phyloP scores from a whole-genome alignment of 2,888 invertebrate genomes.

The Clitarchus hookeri region DNA sequence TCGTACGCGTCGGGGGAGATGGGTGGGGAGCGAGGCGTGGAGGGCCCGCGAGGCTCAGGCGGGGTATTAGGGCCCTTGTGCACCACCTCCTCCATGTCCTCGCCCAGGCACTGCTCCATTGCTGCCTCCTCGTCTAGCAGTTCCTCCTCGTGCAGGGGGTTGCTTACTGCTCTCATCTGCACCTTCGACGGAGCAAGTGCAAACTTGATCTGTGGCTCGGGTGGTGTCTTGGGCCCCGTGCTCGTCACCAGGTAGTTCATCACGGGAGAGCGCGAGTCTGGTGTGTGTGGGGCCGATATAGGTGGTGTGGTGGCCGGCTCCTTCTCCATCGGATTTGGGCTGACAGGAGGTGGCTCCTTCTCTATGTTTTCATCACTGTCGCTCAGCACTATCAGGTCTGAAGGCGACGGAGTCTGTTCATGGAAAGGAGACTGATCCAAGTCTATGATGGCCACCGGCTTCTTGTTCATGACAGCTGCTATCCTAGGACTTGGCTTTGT shows the following conservation, averaged over 20 bases:
- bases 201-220: slow-evolving; percentile 72
- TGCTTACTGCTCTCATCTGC: slow-evolving; percentile 59
- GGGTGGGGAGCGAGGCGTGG: slow-evolving; percentile 64
- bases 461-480: slow-evolving; percentile 59
- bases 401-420: slow-evolving; percentile 78
- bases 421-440: slow-evolving; percentile 83
- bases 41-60: slow-evolving; percentile 58
- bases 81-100: slow-evolving; percentile 45
- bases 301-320: slow-evolving; percentile 32
- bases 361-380: slow-evolving; percentile 64
- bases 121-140: slow-evolving; percentile 46
- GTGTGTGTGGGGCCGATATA: slow-evolving; percentile 37
- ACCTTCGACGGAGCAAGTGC: slow-evolving; percentile 58
- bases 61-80: slow-evolving; percentile 75
- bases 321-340: slow-evolving; percentile 38
- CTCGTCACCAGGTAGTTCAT: slow-evolving; percentile 51
- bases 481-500: slow-evolving; percentile 36
- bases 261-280: slow-evolving; percentile 45
- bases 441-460: slow-evolving; percentile 85
- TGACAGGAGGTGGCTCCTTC: slow-evolving; percentile 35
- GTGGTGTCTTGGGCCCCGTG: slow-evolving; percentile 74
- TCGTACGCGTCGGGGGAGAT: slow-evolving; percentile 84
- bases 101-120: slow-evolving; percentile 46
- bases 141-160: slow-evolving; percentile 60
- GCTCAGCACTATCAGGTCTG: slow-evolving; percentile 80